Base-by-base conservation (phyloP, 1,140 invertebrate genomes). In the Orussus abietinus region DNA sequence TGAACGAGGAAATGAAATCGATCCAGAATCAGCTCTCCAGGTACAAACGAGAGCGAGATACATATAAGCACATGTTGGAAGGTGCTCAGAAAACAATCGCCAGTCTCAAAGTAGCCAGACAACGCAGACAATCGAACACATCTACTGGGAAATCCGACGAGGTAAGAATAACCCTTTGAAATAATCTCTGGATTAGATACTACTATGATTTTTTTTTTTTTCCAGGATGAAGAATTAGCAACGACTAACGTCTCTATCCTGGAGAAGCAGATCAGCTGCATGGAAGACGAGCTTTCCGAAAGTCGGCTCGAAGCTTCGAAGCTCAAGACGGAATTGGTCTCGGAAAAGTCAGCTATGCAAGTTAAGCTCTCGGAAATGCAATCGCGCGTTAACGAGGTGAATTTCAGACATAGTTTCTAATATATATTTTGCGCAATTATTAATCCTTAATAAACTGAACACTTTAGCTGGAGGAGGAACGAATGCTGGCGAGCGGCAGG, bases 221-320 rank as follows among this genome's bases (percentile, higher is more conserved):
- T 44, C 44, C 49, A 78, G 75, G 64, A 70, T 4, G 72, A 77
- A 55, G 70, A 78, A 54, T 47, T 67, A 35, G 59, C 72, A n/a
- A 55, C 47, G 42, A 60, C 62, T 13, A 67, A 75, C 59, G 54
- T 87, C 49, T 74, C 81, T 7, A 75, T 83, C 22, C 60, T 95
- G 22, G 86, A 92, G 58, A 85, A 91, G 55, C 85, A 93, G 65
- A 78, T 90, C 36, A 83, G 82, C 38, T 84, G 84, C 35, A 78
- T 96, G 53, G 91, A 96, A 65, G 89, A 95, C 62, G 88, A 94
- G 59, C 69, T 96, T 15, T 87, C 89, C 12, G 90, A 93, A 60
- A 77, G 88, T 0, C 77, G 85, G 43, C 62, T 93, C 7, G 87
- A 92, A 55, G 75, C 82, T 36, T 90, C 90, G 4, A 87, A 90